These are phyloP conservation scores for Antheraea assamensis DNA, from an alignment of 2,888 invertebrate genomes.

Conservation along the genomic window DNA sequence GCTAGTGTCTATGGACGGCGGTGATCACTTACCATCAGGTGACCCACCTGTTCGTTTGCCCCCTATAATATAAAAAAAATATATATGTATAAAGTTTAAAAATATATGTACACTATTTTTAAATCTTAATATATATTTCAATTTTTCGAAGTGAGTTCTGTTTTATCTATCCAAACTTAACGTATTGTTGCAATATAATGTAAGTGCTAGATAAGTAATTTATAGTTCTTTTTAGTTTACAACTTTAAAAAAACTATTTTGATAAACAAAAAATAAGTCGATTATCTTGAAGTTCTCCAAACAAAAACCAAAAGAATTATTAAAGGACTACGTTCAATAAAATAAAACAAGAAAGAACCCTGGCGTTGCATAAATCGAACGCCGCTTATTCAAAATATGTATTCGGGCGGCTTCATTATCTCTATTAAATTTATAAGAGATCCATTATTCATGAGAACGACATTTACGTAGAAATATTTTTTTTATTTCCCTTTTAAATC, in stretches of 20 bases:
- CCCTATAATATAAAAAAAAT: too few relatives aligned
- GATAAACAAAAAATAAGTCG: neutral
- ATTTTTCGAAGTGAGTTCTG: too few relatives aligned
- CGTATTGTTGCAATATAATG: neutral
- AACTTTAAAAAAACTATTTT: neutral
- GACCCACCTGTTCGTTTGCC: too few relatives aligned
- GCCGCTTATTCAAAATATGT: conserved; percentile 24
- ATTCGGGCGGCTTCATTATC: conserved; percentile 27
- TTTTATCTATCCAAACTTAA: neutral
- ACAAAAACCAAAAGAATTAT: neutral
- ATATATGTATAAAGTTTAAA: too few relatives aligned
- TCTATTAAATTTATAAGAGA: conserved; percentile 30
- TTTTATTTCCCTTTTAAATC: conserved; percentile 35
- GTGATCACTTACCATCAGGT: too few relatives aligned
- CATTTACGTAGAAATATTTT: conserved; percentile 48
- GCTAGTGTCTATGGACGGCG: too few relatives aligned
- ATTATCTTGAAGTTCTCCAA: neutral
- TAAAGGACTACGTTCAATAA: neutral
- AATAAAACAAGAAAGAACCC: conserved; percentile 5
- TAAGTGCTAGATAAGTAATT: too few relatives aligned
- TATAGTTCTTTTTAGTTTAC: neutral
- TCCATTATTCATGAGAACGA: conserved; percentile 42
- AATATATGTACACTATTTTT: too few relatives aligned
- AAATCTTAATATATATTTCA: too few relatives aligned
- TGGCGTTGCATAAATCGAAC: conserved; percentile 14